Percentiles rank a stretch among this genome's conserved stretches.
phyloP scores from a whole-genome alignment of 2,797 vertebrate species.

The Merluccius polli region DNA sequence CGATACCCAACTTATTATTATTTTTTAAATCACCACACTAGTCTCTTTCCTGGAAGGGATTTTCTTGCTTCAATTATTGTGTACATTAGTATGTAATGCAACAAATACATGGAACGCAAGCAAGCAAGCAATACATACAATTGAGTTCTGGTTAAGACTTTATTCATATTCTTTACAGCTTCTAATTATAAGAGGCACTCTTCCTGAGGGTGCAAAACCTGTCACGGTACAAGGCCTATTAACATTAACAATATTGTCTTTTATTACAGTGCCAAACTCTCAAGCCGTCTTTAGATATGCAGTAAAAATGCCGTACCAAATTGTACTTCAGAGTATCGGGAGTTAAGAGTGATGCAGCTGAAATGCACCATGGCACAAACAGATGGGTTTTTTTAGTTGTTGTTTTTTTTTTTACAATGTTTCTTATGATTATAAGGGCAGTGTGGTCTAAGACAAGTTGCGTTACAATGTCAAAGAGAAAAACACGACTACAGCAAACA shows the following conservation, averaged over 20 bases:
- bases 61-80: not conserved
- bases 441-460: conserved; percentile 61
- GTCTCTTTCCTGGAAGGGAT: not conserved
- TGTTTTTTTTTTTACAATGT: conserved; percentile 24
- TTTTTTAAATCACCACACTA: not conserved
- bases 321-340: conserved; percentile 44
- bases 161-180: conserved; percentile 64
- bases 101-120: not conserved
- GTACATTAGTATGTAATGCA: conserved; percentile 13
- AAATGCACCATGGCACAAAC: conserved; percentile 69
- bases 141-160: conserved; percentile 51
- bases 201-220: conserved; percentile 66
- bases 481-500: conserved; percentile 47
- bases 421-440: conserved; percentile 51
- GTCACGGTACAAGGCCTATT: conserved; percentile 62
- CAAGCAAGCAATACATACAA: conserved; percentile 9
- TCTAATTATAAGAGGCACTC: conserved; percentile 66
- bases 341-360: conserved; percentile 57
- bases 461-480: conserved; percentile 52
- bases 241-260: conserved; percentile 64
- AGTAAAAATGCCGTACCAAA: conserved; percentile 51
- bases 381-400: conserved; percentile 13
- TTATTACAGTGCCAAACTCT: conserved; percentile 54
- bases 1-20: too few relatives aligned
- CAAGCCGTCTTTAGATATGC: conserved; percentile 49